phyloP scores from a whole-genome alignment of 2,113 vertebrate genomes.

The Glaucidium brasilianum region DNA sequence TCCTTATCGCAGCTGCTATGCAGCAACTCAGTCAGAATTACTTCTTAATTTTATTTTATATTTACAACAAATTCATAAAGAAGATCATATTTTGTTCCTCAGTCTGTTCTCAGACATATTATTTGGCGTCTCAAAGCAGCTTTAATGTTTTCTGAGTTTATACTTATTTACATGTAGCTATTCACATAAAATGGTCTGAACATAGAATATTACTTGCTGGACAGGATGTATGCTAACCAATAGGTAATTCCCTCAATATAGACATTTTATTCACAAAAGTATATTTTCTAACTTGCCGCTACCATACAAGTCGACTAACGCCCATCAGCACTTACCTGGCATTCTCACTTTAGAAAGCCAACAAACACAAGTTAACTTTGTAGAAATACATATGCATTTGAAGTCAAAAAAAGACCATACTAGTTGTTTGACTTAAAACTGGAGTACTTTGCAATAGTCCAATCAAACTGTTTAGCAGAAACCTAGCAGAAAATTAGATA shows the following conservation, averaged over 20 bases:
- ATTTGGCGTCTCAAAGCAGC: not conserved
- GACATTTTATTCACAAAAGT: not conserved
- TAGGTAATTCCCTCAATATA: not conserved
- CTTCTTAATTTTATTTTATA: not conserved
- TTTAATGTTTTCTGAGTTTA: not conserved
- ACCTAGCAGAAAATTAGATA: not conserved
- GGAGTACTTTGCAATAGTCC: not conserved
- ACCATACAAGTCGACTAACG: not conserved
- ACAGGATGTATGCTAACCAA: not conserved
- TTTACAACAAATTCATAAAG: not conserved
- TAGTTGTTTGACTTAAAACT: not conserved
- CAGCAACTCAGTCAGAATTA: not conserved
- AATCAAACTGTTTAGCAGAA: not conserved
- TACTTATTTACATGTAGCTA: not conserved
- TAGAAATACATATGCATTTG: not conserved
- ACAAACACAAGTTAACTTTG: not conserved
- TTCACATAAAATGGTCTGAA: not conserved
- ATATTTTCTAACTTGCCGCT: not conserved
- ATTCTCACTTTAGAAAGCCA: not conserved
- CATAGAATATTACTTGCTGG: not conserved
- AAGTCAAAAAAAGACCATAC: not conserved
- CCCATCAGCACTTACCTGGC: rapidly evolving
- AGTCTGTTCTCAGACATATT: not conserved
- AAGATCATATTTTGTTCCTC: not conserved
- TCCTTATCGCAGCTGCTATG: not conserved